Percentiles rank a stretch among this genome's conserved stretches.
These are phyloP conservation scores for Euplexia lucipara DNA, from an alignment of 2,888 invertebrate genomes.

Conservation along the genomic window DNA sequence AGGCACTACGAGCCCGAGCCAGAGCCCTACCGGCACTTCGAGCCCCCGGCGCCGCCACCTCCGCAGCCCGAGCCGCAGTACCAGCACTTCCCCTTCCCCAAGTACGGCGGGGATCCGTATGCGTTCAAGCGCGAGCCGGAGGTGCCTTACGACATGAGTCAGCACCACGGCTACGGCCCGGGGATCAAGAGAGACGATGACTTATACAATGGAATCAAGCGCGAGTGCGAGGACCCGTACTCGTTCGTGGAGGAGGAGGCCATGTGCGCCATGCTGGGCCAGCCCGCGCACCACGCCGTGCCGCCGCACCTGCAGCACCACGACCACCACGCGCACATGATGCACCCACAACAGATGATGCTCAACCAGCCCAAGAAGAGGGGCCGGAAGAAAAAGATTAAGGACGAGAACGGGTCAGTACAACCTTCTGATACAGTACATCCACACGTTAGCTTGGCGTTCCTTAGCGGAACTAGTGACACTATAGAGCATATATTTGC, in stretches of 20 bases:
- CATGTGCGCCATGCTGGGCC: slow-evolving; percentile 90
- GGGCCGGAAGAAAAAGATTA: slow-evolving; percentile 96
- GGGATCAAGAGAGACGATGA: slow-evolving; percentile 82
- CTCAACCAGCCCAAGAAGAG: slow-evolving; percentile 94
- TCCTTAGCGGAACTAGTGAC: not conserved
- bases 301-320: slow-evolving; percentile 82
- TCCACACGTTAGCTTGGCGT: not conserved
- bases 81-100: slow-evolving; percentile 86
- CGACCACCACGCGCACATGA: slow-evolving; percentile 78
- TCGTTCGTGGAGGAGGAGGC: slow-evolving; percentile 96
- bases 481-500: slow-evolving; percentile 7
- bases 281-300: slow-evolving; percentile 74
- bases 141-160: slow-evolving; percentile 87
- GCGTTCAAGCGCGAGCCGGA: slow-evolving; percentile 85
- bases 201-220: slow-evolving; percentile 88
- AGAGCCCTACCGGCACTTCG: slow-evolving; percentile 75
- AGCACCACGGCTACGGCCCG: slow-evolving; percentile 76
- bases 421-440: slow-evolving; percentile 2
- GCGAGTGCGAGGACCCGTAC: slow-evolving; percentile 95
- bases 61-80: slow-evolving; percentile 76
- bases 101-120: slow-evolving; percentile 84
- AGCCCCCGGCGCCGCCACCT: slow-evolving; percentile 74
- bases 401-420: slow-evolving; percentile 91
- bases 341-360: slow-evolving; percentile 86
- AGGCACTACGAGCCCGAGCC: slow-evolving; percentile 78